Conservation (phyloP, 1,140 invertebrate genomes). For the Leptinotarsa defecta region DNA sequence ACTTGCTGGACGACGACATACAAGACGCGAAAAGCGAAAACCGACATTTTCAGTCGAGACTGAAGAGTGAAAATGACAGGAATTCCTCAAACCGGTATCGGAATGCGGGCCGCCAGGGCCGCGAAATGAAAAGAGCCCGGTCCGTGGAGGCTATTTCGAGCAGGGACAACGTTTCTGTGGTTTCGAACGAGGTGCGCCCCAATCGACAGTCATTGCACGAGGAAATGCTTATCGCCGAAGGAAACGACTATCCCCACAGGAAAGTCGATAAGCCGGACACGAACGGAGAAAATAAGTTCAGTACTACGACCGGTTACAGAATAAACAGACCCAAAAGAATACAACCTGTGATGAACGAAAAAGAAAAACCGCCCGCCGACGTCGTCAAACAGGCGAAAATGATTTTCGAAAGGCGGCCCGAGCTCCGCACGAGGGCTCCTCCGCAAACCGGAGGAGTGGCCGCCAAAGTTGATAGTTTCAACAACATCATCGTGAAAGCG, state of each 20-base stretch:
- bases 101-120: conserved; percentile 55
- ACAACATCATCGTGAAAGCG: conserved; percentile 64
- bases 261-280: conserved; percentile 53
- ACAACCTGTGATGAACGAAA: conserved; percentile 73
- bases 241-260: conserved; percentile 37
- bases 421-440: conserved; percentile 59
- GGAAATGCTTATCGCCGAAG: conserved; percentile 48
- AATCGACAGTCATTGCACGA: conserved; percentile 51
- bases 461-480: conserved; percentile 68
- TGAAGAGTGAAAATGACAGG: conserved; percentile 36
- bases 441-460: conserved; percentile 66
- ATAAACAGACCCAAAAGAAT: conserved; percentile 67
- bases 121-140: conserved; percentile 79
- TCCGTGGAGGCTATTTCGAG: conserved; percentile 80
- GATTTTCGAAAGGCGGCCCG: conserved; percentile 78
- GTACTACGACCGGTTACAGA: conserved; percentile 18
- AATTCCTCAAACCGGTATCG: conserved; percentile 55
- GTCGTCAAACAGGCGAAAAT: conserved; percentile 81
- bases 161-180: conserved; percentile 34
- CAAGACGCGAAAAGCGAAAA: conserved; percentile 52
- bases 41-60: conserved; percentile 43
- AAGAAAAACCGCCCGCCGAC: conserved; percentile 82
- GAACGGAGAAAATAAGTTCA: conserved; percentile 50
- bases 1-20: conserved; percentile 74
- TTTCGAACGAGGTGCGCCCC: conserved; percentile 26